Conservation (phyloP, 2,113 vertebrate species). For the Oreamnos americanus region DNA sequence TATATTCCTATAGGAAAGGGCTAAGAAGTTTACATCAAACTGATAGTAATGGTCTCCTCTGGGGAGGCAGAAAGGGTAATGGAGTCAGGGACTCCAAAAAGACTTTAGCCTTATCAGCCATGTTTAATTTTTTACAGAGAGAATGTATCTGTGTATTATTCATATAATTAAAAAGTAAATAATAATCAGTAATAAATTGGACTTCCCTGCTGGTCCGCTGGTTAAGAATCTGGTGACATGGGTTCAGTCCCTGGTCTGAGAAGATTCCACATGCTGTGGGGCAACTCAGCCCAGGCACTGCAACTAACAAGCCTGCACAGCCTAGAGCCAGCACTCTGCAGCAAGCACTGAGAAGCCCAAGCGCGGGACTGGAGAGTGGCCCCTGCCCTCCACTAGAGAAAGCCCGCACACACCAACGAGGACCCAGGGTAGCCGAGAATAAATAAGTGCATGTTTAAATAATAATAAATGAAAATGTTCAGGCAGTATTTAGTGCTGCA, state of each 20-base stretch:
- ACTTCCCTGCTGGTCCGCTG: neutral
- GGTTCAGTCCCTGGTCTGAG: neutral
- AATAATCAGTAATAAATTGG: neutral
- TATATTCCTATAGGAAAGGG: neutral
- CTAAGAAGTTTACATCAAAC: neutral
- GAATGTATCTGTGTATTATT: neutral
- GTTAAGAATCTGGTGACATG: neutral
- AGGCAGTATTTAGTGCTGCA: neutral
- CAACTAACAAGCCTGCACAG: fast-evolving
- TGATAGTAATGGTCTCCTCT: neutral
- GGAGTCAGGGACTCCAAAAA: neutral
- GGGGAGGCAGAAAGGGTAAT: neutral
- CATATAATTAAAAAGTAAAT: neutral
- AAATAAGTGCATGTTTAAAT: neutral
- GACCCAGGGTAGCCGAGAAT: neutral
- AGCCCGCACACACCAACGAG: neutral
- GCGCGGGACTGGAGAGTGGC: neutral
- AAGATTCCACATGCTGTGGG: neutral
- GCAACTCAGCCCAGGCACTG: neutral
- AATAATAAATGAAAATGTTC: neutral
- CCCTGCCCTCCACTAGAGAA: neutral
- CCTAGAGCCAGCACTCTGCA: neutral
- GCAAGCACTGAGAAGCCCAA: neutral
- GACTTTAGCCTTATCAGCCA: neutral
- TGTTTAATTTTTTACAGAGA: neutral